phyloP scores from a whole-genome alignment of 64 coral and sea anemone genomes.

The Montipora foliosa region DNA sequence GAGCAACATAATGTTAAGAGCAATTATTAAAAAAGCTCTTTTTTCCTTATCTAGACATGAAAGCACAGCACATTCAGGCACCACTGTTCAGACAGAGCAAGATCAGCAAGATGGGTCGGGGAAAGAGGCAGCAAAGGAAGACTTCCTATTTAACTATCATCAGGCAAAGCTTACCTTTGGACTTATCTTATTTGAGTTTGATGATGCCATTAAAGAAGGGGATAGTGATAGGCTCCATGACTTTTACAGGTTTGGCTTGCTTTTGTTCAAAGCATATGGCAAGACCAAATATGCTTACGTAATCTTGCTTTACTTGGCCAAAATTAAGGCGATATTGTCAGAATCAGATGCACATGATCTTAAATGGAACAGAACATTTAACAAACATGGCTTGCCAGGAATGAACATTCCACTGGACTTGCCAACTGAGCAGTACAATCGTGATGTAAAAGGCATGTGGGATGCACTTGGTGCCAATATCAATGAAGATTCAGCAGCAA shows the following conservation, averaged over 20 bases:
- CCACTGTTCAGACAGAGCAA: neutral
- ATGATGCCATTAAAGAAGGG: slow-evolving; percentile 61
- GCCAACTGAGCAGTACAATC: slow-evolving; percentile 63
- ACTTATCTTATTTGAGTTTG: slow-evolving; percentile 32
- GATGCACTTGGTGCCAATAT: slow-evolving; percentile 40
- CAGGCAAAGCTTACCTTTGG: slow-evolving; percentile 41
- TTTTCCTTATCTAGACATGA: slow-evolving; percentile 19
- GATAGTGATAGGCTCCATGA: slow-evolving; percentile 42
- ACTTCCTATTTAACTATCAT: slow-evolving; percentile 35
- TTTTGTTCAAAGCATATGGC: slow-evolving; percentile 17
- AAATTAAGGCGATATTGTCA: slow-evolving; percentile 43
- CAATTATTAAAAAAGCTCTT: slow-evolving; percentile 6
- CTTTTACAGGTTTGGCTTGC: slow-evolving; percentile 34
- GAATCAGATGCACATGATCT: neutral
- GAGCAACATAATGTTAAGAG: slow-evolving; percentile 7
- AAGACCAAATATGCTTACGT: slow-evolving; percentile 41
- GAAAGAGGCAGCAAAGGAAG: neutral
- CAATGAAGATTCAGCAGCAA: slow-evolving; percentile 36
- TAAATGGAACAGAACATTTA: slow-evolving; percentile 46
- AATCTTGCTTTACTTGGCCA: slow-evolving; percentile 26
- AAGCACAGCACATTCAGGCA: neutral
- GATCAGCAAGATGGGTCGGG: neutral
- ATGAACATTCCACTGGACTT: slow-evolving; percentile 65
- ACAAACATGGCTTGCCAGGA: slow-evolving; percentile 36
- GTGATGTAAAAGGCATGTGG: slow-evolving; percentile 54